These are phyloP conservation scores for Cerceris rybyensis DNA, from an alignment of 2,888 invertebrate genomes.

Conservation along the genomic window DNA sequence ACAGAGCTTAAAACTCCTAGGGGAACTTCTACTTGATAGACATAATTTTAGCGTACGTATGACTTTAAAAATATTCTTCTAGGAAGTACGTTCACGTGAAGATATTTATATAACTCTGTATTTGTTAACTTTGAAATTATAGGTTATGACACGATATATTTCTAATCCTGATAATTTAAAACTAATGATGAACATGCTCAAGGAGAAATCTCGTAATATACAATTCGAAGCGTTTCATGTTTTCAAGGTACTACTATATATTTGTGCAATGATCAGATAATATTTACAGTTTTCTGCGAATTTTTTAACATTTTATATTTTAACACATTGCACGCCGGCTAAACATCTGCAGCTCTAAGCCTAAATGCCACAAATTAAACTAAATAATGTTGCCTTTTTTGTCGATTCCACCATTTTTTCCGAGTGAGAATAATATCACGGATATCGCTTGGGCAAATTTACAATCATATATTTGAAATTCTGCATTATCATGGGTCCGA, in stretches of 20 bases:
- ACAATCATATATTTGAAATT: too few species aligned
- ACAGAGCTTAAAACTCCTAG: conserved; percentile 98
- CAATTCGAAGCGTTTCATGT: conserved; percentile 99
- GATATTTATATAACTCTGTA: not conserved
- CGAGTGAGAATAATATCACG: too few species aligned
- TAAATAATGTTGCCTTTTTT: too few species aligned
- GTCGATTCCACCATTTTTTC: too few species aligned
- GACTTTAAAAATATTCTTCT: conserved; percentile 3
- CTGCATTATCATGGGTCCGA: too few species aligned
- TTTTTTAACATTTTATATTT: not conserved
- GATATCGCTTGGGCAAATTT: too few species aligned
- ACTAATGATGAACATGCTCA: conserved; percentile 99
- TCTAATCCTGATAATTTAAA: conserved; percentile 99
- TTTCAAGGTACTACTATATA: conserved; percentile 91
- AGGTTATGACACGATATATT: conserved; percentile 98
- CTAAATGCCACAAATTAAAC: too few species aligned
- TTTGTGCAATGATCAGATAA: not conserved
- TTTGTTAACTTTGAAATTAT: conserved; percentile 46
- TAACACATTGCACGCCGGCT: too few species aligned
- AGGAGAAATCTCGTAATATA: conserved; percentile 99
- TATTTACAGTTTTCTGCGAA: not conserved
- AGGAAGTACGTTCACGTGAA: not conserved
- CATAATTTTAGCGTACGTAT: conserved; percentile 97
- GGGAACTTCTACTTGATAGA: conserved; percentile 97
- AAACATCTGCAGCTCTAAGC: too few species aligned